Conservation (phyloP, 2,797 vertebrate species). For the Melanitta fusca region DNA sequence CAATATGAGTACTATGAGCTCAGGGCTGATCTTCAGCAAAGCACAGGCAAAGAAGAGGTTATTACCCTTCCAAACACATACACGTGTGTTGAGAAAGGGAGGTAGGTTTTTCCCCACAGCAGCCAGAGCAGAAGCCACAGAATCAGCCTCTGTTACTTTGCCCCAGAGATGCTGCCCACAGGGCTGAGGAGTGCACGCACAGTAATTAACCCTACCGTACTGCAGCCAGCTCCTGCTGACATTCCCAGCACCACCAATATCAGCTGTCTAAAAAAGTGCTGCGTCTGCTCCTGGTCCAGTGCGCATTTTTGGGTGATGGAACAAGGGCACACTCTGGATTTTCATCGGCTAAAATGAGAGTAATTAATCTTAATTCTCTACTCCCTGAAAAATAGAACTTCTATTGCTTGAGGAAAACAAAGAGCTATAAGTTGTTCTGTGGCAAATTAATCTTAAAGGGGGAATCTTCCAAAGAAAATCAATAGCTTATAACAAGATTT, state of each 20-base stretch:
- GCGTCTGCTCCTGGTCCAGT: not conserved
- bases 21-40: not conserved
- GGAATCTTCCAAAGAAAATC: constrained; percentile 55
- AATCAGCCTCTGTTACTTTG: not conserved
- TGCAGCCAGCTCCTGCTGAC: not conserved
- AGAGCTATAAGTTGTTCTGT: constrained; percentile 12
- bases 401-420: constrained; percentile 25
- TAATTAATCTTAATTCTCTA: constrained; percentile 61
- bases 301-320: constrained; percentile 16
- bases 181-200: not conserved
- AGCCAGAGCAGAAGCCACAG: not conserved
- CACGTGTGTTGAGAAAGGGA: not conserved
- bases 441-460: constrained; percentile 63
- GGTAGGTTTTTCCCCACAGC: not conserved
- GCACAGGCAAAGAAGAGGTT: not conserved
- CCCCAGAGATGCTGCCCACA: not conserved
- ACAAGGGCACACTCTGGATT: constrained; percentile 54
- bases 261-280: not conserved
- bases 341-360: constrained; percentile 11
- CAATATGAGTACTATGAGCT: fast-evolving
- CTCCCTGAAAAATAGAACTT: not conserved
- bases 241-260: not conserved
- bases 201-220: not conserved
- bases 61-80: not conserved
- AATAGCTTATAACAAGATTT: constrained; percentile 44